phyloP scores from a whole-genome alignment of 1,140 invertebrate genomes.

The Musca vetustissima region DNA sequence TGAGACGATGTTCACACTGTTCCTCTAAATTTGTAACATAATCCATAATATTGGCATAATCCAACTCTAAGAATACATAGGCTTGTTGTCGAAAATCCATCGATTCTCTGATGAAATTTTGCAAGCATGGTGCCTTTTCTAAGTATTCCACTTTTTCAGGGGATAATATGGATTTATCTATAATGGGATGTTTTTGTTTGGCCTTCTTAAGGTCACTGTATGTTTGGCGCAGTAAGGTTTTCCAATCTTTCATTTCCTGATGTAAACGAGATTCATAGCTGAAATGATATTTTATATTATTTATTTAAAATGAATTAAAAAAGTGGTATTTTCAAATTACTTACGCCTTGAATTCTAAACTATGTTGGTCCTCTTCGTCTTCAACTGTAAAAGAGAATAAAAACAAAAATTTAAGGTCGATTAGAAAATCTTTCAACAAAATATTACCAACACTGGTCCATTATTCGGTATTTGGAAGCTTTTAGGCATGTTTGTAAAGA shows the following conservation, averaged over 20 bases:
- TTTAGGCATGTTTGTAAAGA: too few species aligned
- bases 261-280: constrained; percentile 26
- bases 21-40: constrained; percentile 28
- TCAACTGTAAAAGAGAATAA: background rate
- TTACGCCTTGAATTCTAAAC: constrained; percentile 23
- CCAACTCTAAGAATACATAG: constrained; percentile 29
- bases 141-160: constrained; percentile 31
- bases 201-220: constrained; percentile 9
- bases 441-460: too few species aligned
- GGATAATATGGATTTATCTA: constrained; percentile 26
- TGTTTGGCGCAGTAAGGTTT: background rate
- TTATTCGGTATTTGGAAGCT: too few species aligned
- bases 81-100: constrained; percentile 33
- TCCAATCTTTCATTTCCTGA: constrained; percentile 29
- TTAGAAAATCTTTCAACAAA: too few species aligned
- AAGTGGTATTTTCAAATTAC: background rate
- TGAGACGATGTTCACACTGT: constrained; percentile 6
- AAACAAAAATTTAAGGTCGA: too few species aligned
- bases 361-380: constrained; percentile 3
- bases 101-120: constrained; percentile 34
- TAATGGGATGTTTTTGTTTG: constrained; percentile 23
- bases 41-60: constrained; percentile 28
- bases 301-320: background rate
- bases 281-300: background rate
- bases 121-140: constrained; percentile 34